Base-by-base conservation (phyloP, 1,140 invertebrate species). In the Trichogramma pretiosum region DNA sequence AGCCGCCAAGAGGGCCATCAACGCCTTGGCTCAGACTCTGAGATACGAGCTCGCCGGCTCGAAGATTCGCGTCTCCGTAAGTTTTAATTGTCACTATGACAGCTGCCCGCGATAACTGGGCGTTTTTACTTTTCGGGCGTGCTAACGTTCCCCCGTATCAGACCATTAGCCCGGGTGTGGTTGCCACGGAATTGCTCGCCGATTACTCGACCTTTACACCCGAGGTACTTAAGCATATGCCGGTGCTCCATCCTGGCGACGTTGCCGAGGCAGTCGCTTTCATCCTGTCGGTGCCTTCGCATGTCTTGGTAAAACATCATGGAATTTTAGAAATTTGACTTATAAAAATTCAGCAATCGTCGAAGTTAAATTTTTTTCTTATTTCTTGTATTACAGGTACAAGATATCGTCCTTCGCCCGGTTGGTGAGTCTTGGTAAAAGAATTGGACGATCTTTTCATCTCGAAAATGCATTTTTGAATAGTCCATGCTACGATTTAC, bases 1-100 rank as follows among this genome's bases (percentile, higher is more conserved):
- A 40, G 76, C 76, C 22, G 74, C 78, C 8, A 82, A 82, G 55
- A 70, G 71, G 56, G 74, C 77, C 34, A 67, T 81, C 18, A 73
- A 65, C 17, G 75, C 72, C 19, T 61, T 82, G 14, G 69, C 74
- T 13, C 75, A 81, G 56, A 78, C 77, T 18, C 56, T 80, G 14
- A 65, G 77, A 50, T 71, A 74, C 50, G 80, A 83, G 61, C 68
- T 83, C 40, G 58, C 65, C 35, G 64, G 62, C 49, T 63, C 66
- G 37, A 67, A 69, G 30, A 63, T 63, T 44, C 60, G 61, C 7
- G 55, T 63, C 18, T 59, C 60, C 49, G 63, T 63, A 55, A 53
- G 19, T 17, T 1, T 3, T n/a, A n/a, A n/a, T n/a, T n/a, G n/a
- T n/a, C n/a, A n/a, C n/a, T n/a, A n/a, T n/a, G n/a, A n/a, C n/a